Percentiles rank a stretch among this genome's conserved stretches.
phyloP scores from a whole-genome alignment of 2,113 vertebrate genomes.

The Pungitius pungitius region DNA sequence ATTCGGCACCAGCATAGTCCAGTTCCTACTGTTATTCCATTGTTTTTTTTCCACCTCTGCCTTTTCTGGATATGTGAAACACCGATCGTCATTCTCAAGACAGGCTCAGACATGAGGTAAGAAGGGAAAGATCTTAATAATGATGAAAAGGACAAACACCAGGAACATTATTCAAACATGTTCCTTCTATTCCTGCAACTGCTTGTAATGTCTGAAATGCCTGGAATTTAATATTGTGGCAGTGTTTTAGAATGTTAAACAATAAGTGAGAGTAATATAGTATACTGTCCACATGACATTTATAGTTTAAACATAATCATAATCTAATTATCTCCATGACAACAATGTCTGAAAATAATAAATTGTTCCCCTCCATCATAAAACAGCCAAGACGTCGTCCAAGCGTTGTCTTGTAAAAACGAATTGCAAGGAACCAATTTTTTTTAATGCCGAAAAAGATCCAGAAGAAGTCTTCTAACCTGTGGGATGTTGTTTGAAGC shows the following conservation, averaged over 20 bases:
- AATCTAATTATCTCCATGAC: conserved; percentile 22
- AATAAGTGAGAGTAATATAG: conserved; percentile 11
- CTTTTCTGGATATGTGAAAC: conserved; percentile 59
- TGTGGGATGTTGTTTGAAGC: conserved; percentile 37
- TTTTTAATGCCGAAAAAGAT: conserved; percentile 44
- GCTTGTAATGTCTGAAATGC: conserved; percentile 13
- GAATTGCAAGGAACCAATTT: conserved; percentile 55
- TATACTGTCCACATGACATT: conserved; percentile 14
- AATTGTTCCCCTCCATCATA: conserved; percentile 22
- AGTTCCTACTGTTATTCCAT: conserved; percentile 65
- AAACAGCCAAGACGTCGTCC: conserved; percentile 18
- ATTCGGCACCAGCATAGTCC: conserved; percentile 42
- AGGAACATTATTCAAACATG: conserved; percentile 32
- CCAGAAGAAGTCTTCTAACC: conserved; percentile 25
- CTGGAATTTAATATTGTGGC: neutral
- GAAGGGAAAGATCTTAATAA: conserved; percentile 61
- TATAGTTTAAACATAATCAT: conserved; percentile 10
- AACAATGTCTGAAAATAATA: conserved; percentile 17
- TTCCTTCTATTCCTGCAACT: conserved; percentile 15
- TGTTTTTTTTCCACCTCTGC: conserved; percentile 68
- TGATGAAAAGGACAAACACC: conserved; percentile 55
- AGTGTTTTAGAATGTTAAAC: neutral
- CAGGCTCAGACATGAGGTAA: conserved; percentile 73
- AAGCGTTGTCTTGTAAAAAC: conserved; percentile 55
- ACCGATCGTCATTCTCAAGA: conserved; percentile 61